Percentiles rank a stretch among this genome's conserved stretches.
These are phyloP conservation scores for Trinorchestia longiramus DNA, from an alignment of 1,140 invertebrate species.

Conservation along the genomic window DNA sequence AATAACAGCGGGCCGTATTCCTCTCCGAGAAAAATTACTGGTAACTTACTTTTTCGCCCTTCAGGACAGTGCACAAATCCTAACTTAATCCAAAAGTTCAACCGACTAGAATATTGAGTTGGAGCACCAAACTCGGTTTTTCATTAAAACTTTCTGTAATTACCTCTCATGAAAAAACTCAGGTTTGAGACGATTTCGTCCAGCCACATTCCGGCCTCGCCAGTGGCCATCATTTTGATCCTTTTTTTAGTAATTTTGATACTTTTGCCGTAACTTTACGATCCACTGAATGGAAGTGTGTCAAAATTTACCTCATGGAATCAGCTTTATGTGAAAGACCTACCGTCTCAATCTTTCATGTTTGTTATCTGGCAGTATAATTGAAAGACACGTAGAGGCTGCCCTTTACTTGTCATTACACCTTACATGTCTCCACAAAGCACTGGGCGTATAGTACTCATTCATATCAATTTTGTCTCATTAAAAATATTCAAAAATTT, in stretches of 20 bases:
- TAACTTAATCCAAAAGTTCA: neutral
- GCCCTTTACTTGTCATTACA: too few species aligned
- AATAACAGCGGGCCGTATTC: neutral
- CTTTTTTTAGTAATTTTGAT: neutral
- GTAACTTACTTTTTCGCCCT: neutral
- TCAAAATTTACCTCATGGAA: neutral
- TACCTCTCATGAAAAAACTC: neutral
- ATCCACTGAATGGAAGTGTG: neutral
- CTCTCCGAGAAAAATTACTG: neutral
- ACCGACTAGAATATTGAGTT: neutral
- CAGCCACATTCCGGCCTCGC: neutral
- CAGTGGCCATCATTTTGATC: neutral
- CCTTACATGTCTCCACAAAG: too few species aligned
- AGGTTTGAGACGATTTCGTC: neutral
- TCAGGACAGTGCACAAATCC: neutral
- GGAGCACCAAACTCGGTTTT: neutral
- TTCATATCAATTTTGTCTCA: neutral
- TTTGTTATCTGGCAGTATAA: neutral
- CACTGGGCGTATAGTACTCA: neutral
- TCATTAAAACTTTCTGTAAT: constrained; percentile 49
- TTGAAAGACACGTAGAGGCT: neutral
- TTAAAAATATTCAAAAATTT: neutral
- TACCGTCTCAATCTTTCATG: neutral
- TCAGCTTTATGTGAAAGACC: neutral
- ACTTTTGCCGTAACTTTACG: too few species aligned